A percentile compares a stretch with the other conserved stretches of the same genome.
Evolutionary conservation across 2,888 invertebrate species (phyloP).

Genomic region (Heliconius ismenius): DNA sequence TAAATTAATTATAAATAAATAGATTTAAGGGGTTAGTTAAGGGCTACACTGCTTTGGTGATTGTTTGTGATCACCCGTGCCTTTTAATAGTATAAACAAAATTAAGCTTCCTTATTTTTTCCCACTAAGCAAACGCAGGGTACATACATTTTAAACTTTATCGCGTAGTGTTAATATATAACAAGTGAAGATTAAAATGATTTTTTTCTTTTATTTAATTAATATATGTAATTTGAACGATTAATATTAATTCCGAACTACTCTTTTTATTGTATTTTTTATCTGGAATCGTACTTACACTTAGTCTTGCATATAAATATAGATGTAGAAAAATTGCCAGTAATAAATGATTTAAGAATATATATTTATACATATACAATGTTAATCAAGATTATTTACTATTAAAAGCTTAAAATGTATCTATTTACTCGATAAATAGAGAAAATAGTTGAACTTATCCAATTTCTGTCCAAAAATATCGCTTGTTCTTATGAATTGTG

Average conservation of each 20-base stretch:
- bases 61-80: slow-evolving; percentile 30
- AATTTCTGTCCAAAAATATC: slow-evolving; percentile 36
- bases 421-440: slow-evolving; percentile 17
- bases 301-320: slow-evolving; percentile 7
- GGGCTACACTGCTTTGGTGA: slow-evolving; percentile 30
- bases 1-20: slow-evolving; percentile 39
- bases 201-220: neutral
- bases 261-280: slow-evolving; percentile 1
- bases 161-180: slow-evolving; percentile 18
- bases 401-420: slow-evolving; percentile 19
- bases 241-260: neutral
- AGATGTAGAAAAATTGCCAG: slow-evolving; percentile 20
- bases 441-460: slow-evolving; percentile 31
- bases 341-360: slow-evolving; percentile 20
- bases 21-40: slow-evolving; percentile 31
- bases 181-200: slow-evolving; percentile 11
- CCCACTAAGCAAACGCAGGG: slow-evolving; percentile 32
- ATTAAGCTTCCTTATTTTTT: slow-evolving; percentile 27
- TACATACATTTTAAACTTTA: slow-evolving; percentile 28
- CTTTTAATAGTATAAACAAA: slow-evolving; percentile 30
- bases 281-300: slow-evolving; percentile 15
- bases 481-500: slow-evolving; percentile 43
- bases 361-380: slow-evolving; percentile 18
- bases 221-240: neutral
- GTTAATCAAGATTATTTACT: slow-evolving; percentile 14